Evolutionary conservation across 2,797 vertebrate species (phyloP), one percentile per base, ranked within the genome.

Genomic region (Pantherophis vulpinus): DNA sequence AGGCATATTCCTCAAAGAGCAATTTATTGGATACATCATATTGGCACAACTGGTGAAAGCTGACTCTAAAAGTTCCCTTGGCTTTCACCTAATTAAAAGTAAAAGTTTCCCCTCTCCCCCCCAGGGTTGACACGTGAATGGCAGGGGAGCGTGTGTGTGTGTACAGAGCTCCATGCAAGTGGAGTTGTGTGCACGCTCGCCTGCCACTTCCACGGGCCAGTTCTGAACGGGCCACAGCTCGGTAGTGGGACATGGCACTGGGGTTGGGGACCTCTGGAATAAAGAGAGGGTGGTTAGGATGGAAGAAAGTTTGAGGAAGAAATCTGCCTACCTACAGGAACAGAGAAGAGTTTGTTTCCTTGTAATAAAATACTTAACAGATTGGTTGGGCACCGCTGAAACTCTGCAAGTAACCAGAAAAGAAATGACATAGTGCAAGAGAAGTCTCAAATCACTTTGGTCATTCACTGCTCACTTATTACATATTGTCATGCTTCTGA

Each of bases 101-200:
- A 58, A 58, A 59, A 59, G 58, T 59, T 6, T 6, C 56, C 56
- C 58, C 18, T 5, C 18, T 5, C 58, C 18, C 58, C 58, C 58
- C 58, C 18, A 59, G 16, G 16, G 58, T 59, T 20, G 58, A 59
- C 58, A 20, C 5, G 12, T 66, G 63, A 66, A 12, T 0, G 12
- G 29, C 11, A 4, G 2, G 63, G 3, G 61, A 29, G 4, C 0
- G 11, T n/a, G 27, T n/a, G 12, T n/a, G 12, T 0, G 12, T n/a
- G 61, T 4, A 0, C 29, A 66, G 29, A n/a, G 27, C 61, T n/a
- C 61, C 61, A 66, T 29, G 27, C 12, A 29, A n/a, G 12, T 66
- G 11, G 4, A 66, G 2, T 12, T n/a, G 29, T 4, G 1, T 66
- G 63, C 1, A 4, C 5, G 2, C 12, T 66, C 2, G 0, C 63